Base-by-base conservation (phyloP, 92 coral and sea anemone genomes). In the Nematostella vectensis region DNA sequence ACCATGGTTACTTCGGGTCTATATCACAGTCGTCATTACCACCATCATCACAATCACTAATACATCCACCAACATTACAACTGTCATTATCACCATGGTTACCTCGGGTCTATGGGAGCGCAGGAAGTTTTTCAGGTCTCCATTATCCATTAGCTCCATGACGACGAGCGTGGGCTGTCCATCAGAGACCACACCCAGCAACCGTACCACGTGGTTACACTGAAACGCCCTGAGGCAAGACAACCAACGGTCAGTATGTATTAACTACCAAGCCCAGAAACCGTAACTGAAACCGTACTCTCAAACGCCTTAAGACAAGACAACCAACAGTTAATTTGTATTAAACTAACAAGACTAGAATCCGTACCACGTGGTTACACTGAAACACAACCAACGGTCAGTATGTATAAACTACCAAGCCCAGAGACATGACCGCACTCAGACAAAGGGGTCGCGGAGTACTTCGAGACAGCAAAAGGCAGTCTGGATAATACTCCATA, bases 61-160 rank as follows among this genome's bases (percentile, higher is more conserved):
- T n/a, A n/a, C n/a, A n/a, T n/a, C n/a, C n/a, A n/a, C n/a, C n/a
- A n/a, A n/a, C n/a, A n/a, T n/a, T n/a, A n/a, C n/a, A n/a, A n/a
- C n/a, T n/a, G n/a, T n/a, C n/a, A n/a, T n/a, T n/a, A n/a, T n/a
- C n/a, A n/a, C n/a, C n/a, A n/a, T n/a, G n/a, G n/a, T 73, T 31
- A 91, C 98, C 78, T 75, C 88, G 48, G 99, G 96, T 21, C 99
- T 75, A 16, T 96, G 79, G 3, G 78, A 82, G 39, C 99, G 70
- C 47, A 93, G 80, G 56, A 88, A 88, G 71, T 83, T 93, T 63
- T 93, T 93, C 44, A 93, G 65, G 69, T 93, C 99, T 0, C 99
- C 99, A 15, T 67, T 71, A 47, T 93, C 93, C 99, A 93, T 93
- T 0, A 93, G 68, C 49, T 93, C 99, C 99, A 93, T 93, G 39